phyloP scores from a whole-genome alignment of 2,113 vertebrate species.

The Sakesphorus luctuosus region DNA sequence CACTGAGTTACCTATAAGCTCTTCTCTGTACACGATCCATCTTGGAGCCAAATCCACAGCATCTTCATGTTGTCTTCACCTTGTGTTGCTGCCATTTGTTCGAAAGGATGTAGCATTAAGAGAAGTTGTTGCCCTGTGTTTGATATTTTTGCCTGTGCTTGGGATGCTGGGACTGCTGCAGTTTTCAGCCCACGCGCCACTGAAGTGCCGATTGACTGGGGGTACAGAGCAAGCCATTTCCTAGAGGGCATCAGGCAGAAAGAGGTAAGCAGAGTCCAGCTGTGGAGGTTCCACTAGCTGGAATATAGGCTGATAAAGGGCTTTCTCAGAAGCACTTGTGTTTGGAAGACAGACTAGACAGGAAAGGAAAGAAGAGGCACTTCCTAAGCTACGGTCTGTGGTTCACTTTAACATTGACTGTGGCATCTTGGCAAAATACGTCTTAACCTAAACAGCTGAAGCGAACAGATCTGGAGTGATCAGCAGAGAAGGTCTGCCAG shows the following conservation, averaged over 20 bases:
- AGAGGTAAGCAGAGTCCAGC: neutral
- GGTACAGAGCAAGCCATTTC: rapidly evolving
- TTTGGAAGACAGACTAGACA: neutral
- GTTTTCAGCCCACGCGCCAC: neutral
- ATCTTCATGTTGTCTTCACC: neutral
- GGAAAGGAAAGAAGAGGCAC: neutral
- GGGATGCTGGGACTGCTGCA: neutral
- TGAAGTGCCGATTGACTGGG: neutral
- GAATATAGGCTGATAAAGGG: neutral
- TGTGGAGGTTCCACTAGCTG: neutral
- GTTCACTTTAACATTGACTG: neutral
- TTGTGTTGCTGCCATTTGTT: neutral
- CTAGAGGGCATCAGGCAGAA: neutral
- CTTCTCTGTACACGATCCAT: neutral
- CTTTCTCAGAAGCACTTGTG: neutral
- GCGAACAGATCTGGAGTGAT: neutral
- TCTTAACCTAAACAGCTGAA: neutral
- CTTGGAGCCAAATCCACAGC: neutral
- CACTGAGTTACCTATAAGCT: neutral
- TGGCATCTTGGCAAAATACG: neutral
- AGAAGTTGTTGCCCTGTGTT: neutral
- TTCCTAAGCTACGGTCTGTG: neutral
- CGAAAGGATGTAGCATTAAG: neutral
- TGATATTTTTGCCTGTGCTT: neutral
- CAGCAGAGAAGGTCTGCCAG: neutral